Evolutionary conservation across 2,888 invertebrate genomes (phyloP).

Genomic region (Drosophila tripunctata): DNA sequence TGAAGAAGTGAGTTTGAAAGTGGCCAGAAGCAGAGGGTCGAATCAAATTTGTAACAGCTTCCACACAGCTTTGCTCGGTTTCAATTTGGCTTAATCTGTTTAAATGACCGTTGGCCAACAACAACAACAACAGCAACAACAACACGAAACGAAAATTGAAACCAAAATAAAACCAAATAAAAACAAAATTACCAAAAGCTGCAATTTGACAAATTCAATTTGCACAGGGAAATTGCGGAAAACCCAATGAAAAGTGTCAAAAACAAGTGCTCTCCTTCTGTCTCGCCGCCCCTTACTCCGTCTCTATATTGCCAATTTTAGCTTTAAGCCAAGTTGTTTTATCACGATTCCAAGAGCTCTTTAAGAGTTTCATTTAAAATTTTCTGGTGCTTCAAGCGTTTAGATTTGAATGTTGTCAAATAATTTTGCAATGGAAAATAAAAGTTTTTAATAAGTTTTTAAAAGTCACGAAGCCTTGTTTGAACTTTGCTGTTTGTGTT

Average conservation of each 20-base stretch:
- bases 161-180: conserved; percentile 28
- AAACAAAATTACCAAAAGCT: conserved; percentile 48
- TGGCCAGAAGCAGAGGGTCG: conserved; percentile 25
- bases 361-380: background rate
- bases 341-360: background rate
- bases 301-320: background rate
- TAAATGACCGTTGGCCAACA: conserved; percentile 54
- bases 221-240: conserved; percentile 30
- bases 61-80: conserved; percentile 48
- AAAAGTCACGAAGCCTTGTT: too few relatives aligned
- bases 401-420: too few relatives aligned
- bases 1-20: background rate
- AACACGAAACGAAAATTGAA: conserved; percentile 1
- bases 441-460: too few relatives aligned
- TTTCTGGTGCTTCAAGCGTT: too few relatives aligned
- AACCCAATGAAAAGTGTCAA: conserved; percentile 33
- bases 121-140: background rate
- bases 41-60: conserved; percentile 56
- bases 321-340: conserved; percentile 9
- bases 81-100: conserved; percentile 73
- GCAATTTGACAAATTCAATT: conserved; percentile 67
- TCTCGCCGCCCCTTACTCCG: background rate
- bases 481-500: too few relatives aligned
- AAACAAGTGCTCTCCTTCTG: background rate
- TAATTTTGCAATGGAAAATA: too few relatives aligned